These are phyloP conservation scores for Neosilurus hyrtlii DNA, from an alignment of 2,797 vertebrate species.

Conservation along the genomic window DNA sequence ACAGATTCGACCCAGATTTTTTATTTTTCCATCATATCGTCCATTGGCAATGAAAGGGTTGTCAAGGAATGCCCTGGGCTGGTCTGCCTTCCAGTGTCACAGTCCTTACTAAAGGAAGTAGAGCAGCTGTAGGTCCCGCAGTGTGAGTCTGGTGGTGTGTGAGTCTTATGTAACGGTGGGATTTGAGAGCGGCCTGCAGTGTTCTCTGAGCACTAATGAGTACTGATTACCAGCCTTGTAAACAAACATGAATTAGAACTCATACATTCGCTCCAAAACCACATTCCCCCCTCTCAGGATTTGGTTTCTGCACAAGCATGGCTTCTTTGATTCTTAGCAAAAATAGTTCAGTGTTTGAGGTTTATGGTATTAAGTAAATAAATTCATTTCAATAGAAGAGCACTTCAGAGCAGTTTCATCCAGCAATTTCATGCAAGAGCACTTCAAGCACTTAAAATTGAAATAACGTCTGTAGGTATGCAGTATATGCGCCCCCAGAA, in stretches of 20 bases:
- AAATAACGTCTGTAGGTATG: not conserved
- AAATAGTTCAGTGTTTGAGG: not conserved
- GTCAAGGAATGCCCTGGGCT: slow-evolving; percentile 22
- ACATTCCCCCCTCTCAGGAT: not conserved
- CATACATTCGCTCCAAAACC: slow-evolving; percentile 26
- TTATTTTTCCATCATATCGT: slow-evolving; percentile 5
- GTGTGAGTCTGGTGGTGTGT: slow-evolving; percentile 26
- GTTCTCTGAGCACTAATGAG: slow-evolving; percentile 38
- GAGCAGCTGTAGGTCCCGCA: slow-evolving; percentile 27
- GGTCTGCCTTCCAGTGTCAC: slow-evolving; percentile 24
- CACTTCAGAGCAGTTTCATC: not conserved
- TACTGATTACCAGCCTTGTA: slow-evolving; percentile 35
- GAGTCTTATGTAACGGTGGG: slow-evolving; percentile 32
- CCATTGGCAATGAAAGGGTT: slow-evolving; percentile 15
- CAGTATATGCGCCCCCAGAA: not conserved
- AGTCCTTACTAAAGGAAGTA: slow-evolving; percentile 18
- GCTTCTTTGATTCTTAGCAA: not conserved
- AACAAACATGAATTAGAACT: slow-evolving; percentile 41
- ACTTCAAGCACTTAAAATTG: not conserved
- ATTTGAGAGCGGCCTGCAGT: slow-evolving; percentile 21
- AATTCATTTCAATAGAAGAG: not conserved
- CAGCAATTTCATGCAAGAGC: not conserved
- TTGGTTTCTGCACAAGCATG: not conserved
- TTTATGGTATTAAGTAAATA: not conserved
- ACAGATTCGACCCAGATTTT: slow-evolving; percentile 28